Percentiles rank a stretch among this genome's conserved stretches.
These are phyloP conservation scores for Cotesia vestalis DNA, from an alignment of 1,140 invertebrate genomes.

Conservation along the genomic window DNA sequence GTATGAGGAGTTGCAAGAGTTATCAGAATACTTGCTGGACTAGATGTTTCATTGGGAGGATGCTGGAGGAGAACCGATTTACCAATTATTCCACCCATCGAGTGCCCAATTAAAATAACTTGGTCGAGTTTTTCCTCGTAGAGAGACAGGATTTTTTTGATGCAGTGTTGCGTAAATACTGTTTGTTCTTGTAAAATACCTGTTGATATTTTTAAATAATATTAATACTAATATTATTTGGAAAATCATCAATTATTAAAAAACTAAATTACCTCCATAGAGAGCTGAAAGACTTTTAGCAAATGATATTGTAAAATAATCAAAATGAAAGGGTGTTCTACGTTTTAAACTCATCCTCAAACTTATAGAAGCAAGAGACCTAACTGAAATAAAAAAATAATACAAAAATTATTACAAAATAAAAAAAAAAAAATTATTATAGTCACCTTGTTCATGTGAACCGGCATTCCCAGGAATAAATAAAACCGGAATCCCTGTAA, in stretches of 20 bases:
- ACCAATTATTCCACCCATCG: conserved; percentile 90
- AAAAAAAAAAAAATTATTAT: conserved; percentile 40
- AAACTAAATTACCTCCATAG: conserved; percentile 55
- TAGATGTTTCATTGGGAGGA: conserved; percentile 64
- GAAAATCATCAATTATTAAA: too few species aligned
- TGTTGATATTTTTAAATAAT: conserved; percentile 48
- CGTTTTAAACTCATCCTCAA: conserved; percentile 77
- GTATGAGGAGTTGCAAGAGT: conserved; percentile 84
- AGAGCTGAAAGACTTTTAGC: conserved; percentile 61
- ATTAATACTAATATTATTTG: too few species aligned
- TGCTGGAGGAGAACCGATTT: conserved; percentile 72
- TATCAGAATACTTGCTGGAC: conserved; percentile 76
- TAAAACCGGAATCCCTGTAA: conserved; percentile 88
- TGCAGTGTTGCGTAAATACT: conserved; percentile 77
- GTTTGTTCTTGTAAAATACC: conserved; percentile 81
- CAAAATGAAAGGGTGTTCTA: conserved; percentile 77
- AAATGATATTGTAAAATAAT: conserved; percentile 78
- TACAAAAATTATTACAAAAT: too few species aligned
- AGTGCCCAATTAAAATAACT: conserved; percentile 88
- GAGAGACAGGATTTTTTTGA: conserved; percentile 77
- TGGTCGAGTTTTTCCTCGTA: conserved; percentile 69
- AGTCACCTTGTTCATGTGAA: conserved; percentile 85
- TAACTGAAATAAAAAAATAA: conserved; percentile 69
- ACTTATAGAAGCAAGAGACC: conserved; percentile 89
- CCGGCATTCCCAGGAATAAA: conserved; percentile 94